Base-by-base conservation (phyloP, 2,797 vertebrate genomes). In the Cheirogaleus major region DNA sequence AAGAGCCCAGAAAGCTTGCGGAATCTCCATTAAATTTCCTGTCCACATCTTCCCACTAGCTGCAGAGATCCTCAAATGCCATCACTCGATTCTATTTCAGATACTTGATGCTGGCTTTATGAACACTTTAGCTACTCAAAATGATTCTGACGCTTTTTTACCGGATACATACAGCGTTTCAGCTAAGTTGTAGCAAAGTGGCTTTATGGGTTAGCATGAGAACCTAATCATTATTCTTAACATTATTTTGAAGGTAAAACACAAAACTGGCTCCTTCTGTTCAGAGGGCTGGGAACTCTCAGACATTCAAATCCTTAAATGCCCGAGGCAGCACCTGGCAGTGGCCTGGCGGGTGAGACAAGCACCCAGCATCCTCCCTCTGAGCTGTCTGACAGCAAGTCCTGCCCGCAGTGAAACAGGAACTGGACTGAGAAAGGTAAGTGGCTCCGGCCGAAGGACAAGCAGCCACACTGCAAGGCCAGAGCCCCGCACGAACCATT, bases 11-110 rank as follows among this genome's bases (percentile, higher is more conserved):
- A 75, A 91, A 61, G 30, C 6, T n/a, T 59, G 57, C 5, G 67
- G 81, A 85, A 48, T 72, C 57, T 85, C 57, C 22, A 50, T 84
- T 86, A 90, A 83, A 89, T 73, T 55, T 81, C 70, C 90, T 95
- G 25, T 43, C 63, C 55, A 52, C 70, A 65, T 30, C 35, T 43
- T 93, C 55, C 38, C 78, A 79, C 48, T 85, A 72, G 90, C 82
- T 7, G 35, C 27, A 90, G 50, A 93, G 30, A 82, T 67, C 20
- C 55, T 81, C 65, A 63, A 84, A 95, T 25, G 11, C 35, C 45
- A 38, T 25, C 45, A 52, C 83, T 97, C 55, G n/a, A 25, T 55
- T 84, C 25, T 32, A 55, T 43, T 87, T 83, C 23, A 92, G 67
- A 76, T 88, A 65, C 1, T 69, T 82, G 63, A 79, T 50, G 41